These are phyloP conservation scores for Agapostemon virescens DNA, from an alignment of 2,888 invertebrate genomes.

Conservation along the genomic window DNA sequence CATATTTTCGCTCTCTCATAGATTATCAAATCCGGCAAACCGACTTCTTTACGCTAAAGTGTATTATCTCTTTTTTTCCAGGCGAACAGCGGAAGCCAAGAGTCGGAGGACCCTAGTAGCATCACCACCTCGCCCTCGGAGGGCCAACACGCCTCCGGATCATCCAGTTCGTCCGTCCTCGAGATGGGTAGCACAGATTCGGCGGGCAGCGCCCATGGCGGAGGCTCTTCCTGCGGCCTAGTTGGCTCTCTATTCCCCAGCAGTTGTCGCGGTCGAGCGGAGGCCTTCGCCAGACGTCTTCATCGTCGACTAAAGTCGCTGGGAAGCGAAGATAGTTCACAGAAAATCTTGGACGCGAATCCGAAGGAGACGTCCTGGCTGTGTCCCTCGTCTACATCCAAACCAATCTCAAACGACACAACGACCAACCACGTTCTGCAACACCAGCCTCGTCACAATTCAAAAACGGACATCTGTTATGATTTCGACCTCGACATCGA, in stretches of 20 bases:
- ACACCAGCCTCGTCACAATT: constrained; percentile 81
- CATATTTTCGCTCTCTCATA: neutral
- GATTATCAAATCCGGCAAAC: neutral
- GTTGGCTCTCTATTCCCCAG: constrained; percentile 80
- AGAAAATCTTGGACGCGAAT: constrained; percentile 53
- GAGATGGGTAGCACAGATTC: constrained; percentile 76
- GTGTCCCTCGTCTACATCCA: constrained; percentile 62
- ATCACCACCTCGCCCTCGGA: constrained; percentile 59
- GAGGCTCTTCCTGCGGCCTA: constrained; percentile 73
- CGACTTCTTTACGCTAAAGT: neutral
- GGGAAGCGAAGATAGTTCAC: constrained; percentile 81
- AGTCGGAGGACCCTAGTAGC: constrained; percentile 58
- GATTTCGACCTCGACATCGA: constrained; percentile 76
- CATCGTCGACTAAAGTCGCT: constrained; percentile 88
- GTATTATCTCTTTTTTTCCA: constrained; percentile 37
- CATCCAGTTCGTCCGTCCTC: constrained; percentile 54
- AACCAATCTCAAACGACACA: constrained; percentile 67
- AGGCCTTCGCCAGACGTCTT: constrained; percentile 89
- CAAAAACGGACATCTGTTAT: constrained; percentile 75
- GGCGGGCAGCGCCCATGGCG: constrained; percentile 79
- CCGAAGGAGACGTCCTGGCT: constrained; percentile 74
- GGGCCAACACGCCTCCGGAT: constrained; percentile 55
- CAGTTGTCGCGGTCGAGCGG: constrained; percentile 90
- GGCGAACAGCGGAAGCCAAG: constrained; percentile 61
- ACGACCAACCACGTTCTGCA: constrained; percentile 75